These are phyloP conservation scores for Gallirallus australis DNA, from an alignment of 2,797 vertebrate genomes.

Conservation along the genomic window DNA sequence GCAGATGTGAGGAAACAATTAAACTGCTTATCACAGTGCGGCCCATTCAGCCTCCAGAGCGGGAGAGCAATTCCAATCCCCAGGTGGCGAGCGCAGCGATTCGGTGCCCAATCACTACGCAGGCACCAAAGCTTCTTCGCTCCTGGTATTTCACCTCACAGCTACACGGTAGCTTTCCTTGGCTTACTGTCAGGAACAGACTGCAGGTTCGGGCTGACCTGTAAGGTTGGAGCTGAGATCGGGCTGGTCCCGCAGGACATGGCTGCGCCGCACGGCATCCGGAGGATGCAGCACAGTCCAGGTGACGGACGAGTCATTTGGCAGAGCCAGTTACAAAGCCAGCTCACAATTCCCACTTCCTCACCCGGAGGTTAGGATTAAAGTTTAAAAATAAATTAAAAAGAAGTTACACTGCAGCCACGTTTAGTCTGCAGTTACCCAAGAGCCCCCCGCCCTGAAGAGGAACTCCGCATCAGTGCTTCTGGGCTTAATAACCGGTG, in stretches of 20 bases:
- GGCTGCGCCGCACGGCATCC: fast-evolving
- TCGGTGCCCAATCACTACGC: not conserved
- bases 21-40: conserved; percentile 32
- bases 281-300: not conserved
- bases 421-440: not conserved
- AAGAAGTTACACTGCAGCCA: not conserved
- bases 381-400: not conserved
- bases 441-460: not conserved
- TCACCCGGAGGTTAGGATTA: not conserved
- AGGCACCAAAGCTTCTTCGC: not conserved
- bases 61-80: not conserved
- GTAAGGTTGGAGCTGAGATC: not conserved
- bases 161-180: not conserved
- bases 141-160: not conserved
- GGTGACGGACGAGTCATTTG: not conserved
- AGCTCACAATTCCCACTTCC: not conserved
- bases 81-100: conserved; percentile 9
- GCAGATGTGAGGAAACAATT: conserved; percentile 27
- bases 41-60: conserved; percentile 14
- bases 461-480: not conserved
- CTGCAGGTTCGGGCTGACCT: not conserved
- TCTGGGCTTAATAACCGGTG: not conserved
- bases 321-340: not conserved
- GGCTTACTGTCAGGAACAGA: not conserved
- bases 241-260: not conserved